These are phyloP conservation scores for Tenthredo notha DNA, from an alignment of 2,888 invertebrate genomes.

Conservation along the genomic window DNA sequence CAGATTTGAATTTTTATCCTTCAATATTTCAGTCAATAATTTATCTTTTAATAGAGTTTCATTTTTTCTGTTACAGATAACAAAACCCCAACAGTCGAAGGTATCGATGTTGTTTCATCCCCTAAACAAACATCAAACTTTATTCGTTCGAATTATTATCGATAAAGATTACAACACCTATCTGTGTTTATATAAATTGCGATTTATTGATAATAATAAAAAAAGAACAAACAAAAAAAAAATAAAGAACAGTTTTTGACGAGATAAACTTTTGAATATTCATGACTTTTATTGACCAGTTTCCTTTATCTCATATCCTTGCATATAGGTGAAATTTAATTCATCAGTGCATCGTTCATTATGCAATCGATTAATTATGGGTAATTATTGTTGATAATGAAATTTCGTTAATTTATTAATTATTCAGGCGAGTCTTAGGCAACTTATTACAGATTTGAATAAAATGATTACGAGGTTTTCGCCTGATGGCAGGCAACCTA, in stretches of 20 bases:
- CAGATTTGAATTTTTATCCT: not conserved
- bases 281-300: not conserved
- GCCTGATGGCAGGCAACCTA: not conserved
- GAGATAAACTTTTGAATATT: not conserved
- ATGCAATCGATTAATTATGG: too few relatives aligned
- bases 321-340: not conserved
- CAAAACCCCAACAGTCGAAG: not conserved
- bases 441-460: not conserved
- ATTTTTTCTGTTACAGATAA: constrained; percentile 18
- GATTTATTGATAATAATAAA: not conserved
- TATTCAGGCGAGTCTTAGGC: not conserved
- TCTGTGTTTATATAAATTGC: not conserved
- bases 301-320: not conserved
- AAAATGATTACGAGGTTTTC: not conserved
- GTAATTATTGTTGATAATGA: too few relatives aligned
- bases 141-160: not conserved
- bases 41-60: not conserved
- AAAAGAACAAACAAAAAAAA: not conserved
- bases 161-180: not conserved
- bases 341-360: too few relatives aligned
- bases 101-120: not conserved
- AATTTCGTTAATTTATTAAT: too few relatives aligned
- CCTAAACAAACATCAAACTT: not conserved
- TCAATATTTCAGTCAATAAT: not conserved
- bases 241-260: not conserved